Evolutionary conservation across 2,888 invertebrate genomes (phyloP), one percentile per base, ranked within the genome.

Genomic region (Agrochola litura): DNA sequence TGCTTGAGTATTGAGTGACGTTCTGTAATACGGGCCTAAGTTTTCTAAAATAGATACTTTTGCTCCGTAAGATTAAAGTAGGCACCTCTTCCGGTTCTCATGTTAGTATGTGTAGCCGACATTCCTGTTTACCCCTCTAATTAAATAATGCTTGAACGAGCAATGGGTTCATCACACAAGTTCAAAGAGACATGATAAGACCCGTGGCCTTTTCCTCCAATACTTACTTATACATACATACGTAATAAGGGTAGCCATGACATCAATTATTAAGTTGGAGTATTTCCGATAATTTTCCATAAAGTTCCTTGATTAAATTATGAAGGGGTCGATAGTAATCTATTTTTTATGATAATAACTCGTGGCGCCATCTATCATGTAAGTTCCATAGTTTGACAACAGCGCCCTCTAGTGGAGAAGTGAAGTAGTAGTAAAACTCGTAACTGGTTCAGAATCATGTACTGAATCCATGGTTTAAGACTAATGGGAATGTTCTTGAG

Each of bases 151-250:
- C 66, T 66, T 61, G 52, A 78, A 73, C 52, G 73, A 22, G 52
- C 58, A 79, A 79, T 60, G 80, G 65, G 78, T 73, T 79, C 65
- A 54, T n/a, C 58, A 66, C 37, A 10, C 52, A n/a, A 66, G 80
- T 73, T 78, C 65, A 76, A 64, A 79, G 43, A 64, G 43, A 25
- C 52, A 67, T 30, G n/a, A 19, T 46, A 49, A 25, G 10, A 46
- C 37, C 43, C 37, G 30, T 22, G 9, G 25, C 46, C 54, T 54
- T 54, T 76, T 69, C n/a, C 2, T 12, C 30, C 64, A 65, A 37
- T 25, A 75, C 22, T 46, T 64, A 30, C 30, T 37, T 37, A 49
- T 8, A 46, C 52, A 58, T 81, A 65, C 30, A 81, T 43, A 37
- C 6, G 49, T 56, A 74, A 54, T 46, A 65, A 12, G 46, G 76